Base-by-base conservation (phyloP, 2,888 invertebrate genomes). In the Heliconius charithonia region DNA sequence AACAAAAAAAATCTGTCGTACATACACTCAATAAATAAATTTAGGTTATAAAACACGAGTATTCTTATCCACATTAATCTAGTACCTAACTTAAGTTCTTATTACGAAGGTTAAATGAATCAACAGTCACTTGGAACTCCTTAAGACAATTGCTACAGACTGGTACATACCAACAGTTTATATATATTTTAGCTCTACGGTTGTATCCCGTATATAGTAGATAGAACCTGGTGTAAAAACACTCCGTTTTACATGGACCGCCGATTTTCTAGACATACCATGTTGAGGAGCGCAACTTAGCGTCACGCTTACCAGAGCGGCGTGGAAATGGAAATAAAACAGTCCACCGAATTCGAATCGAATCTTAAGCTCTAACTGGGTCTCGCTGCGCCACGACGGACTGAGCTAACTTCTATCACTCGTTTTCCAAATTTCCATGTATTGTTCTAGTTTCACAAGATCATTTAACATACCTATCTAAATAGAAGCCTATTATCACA, bases 391-490 rank as follows among this genome's bases (percentile, higher is more conserved):
- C 37, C 37, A 10, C 37, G 37, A 37, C 37, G 37, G 37, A 9
- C 37, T 9, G 1, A 37, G 9, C 37, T 37, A 25, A 63, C 25
- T 13, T 62, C 13, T 13, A 27, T 2, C 13, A 62, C 13, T 62
- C 25, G 13, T 59, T 59, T 78, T 74, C 13, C 41, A 41, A 25
- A 3, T 32, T 25, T 45, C n/a, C 62, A 25, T n/a, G 6, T 2
- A 69, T 13, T 59, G 72, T 59, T 32, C 71, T 12, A 72, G 72
- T 72, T 72, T 72, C 59, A 59, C 59, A 72, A 72, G 29, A 72
- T 72, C 72, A 59, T 59, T 72, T 59, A 72, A 59, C 59, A 59
- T 16, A 32, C 6, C 37, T 32, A 37, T 72, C 59, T 37, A 59
- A 72, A 72, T 25, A 72, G 59, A n/a, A 19, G 37, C 16, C 72